Conservation (phyloP, 1,140 invertebrate genomes). For the Gonatopus flavifemur region DNA sequence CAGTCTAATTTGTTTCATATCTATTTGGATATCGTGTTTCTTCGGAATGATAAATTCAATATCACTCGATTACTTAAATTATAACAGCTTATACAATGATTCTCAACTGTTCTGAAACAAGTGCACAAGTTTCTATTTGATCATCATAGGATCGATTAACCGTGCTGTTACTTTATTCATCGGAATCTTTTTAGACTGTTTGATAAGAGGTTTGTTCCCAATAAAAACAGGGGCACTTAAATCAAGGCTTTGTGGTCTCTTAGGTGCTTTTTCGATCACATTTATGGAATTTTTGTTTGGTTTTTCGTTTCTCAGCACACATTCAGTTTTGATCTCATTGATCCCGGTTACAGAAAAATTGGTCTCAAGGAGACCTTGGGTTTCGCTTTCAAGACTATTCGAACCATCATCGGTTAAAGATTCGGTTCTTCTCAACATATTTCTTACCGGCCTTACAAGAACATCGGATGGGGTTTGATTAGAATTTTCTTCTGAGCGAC, state of each 20-base stretch:
- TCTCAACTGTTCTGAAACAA: no score
- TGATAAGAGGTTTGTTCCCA: no score
- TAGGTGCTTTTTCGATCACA: slow-evolving; percentile 22
- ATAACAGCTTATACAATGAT: no score
- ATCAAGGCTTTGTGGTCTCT: slow-evolving; percentile 44
- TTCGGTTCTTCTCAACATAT: slow-evolving; percentile 20
- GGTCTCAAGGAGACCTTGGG: slow-evolving; percentile 33
- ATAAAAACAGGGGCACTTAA: slow-evolving; percentile 33
- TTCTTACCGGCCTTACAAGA: slow-evolving; percentile 48
- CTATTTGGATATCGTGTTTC: no score
- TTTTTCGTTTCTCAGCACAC: slow-evolving; percentile 17
- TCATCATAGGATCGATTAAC: slow-evolving; percentile 34
- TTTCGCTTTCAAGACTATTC: background rate
- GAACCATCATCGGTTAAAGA: slow-evolving; percentile 20
- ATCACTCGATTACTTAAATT: no score
- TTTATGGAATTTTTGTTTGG: background rate
- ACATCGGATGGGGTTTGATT: slow-evolving; percentile 35
- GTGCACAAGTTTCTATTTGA: no score
- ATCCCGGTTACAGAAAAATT: slow-evolving; percentile 50
- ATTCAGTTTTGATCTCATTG: slow-evolving; percentile 47
- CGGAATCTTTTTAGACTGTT: slow-evolving; percentile 33
- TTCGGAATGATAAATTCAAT: no score
- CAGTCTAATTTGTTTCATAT: no score
- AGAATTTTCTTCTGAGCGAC: slow-evolving; percentile 5
- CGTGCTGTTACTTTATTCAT: slow-evolving; percentile 40